These are phyloP conservation scores for Adrianichthys oophorus DNA, from an alignment of 2,797 vertebrate species.

Conservation along the genomic window DNA sequence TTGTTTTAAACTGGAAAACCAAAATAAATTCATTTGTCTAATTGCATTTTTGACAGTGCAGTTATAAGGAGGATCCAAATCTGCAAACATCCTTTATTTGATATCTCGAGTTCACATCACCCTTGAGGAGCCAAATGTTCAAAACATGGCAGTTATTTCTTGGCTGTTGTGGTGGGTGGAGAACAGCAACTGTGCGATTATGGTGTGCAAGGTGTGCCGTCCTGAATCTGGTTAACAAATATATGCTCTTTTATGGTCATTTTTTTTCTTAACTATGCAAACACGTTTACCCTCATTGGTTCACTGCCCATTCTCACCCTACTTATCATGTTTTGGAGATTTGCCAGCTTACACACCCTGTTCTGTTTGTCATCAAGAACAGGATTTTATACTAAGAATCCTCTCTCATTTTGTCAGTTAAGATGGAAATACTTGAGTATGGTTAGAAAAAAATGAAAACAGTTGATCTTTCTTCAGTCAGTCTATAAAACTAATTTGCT, in stretches of 20 bases:
- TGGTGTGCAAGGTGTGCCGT: conserved; percentile 71
- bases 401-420: conserved; percentile 19
- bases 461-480: conserved; percentile 63
- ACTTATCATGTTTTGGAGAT: conserved; percentile 62
- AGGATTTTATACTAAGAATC: conserved; percentile 47
- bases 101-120: conserved; percentile 28
- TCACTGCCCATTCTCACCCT: conserved; percentile 48
- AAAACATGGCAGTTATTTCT: conserved; percentile 58
- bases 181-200: conserved; percentile 47
- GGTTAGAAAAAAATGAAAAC: conserved; percentile 7
- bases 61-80: conserved; percentile 17
- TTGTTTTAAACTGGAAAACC: background rate
- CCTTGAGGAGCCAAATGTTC: conserved; percentile 27
- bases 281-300: conserved; percentile 67
- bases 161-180: conserved; percentile 25
- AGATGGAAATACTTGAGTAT: conserved; percentile 35
- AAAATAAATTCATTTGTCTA: background rate
- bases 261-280: conserved; percentile 81
- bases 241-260: conserved; percentile 77
- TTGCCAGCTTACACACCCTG: conserved; percentile 61
- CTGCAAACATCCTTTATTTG: conserved; percentile 40
- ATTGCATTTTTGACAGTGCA: background rate
- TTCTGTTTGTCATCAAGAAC: conserved; percentile 65
- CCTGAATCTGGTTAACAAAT: conserved; percentile 83
- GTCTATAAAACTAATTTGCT: conserved; percentile 80